phyloP scores from a whole-genome alignment of 2,797 vertebrate genomes.

The Premnoplex brunnescens region DNA sequence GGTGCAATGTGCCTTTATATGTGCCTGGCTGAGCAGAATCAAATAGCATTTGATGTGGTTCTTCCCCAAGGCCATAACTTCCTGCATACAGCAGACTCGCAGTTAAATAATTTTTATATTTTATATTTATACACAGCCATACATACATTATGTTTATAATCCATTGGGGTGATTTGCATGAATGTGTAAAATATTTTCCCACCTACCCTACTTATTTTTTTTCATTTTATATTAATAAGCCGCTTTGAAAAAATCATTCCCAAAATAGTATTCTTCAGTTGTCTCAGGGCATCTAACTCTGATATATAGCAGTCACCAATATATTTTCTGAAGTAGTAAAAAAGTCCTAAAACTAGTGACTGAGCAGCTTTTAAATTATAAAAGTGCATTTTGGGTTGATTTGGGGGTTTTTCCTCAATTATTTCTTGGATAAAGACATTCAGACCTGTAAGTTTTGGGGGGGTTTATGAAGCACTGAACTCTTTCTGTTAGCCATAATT shows the following conservation, averaged over 20 bases:
- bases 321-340: neutral
- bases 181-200: constrained; percentile 48
- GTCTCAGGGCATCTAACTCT: constrained; percentile 4
- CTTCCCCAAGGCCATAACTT: constrained; percentile 69
- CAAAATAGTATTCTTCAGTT: constrained; percentile 43
- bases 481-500: neutral
- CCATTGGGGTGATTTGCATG: constrained; percentile 22
- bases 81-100: constrained; percentile 15
- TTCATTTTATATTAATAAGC: constrained; percentile 40
- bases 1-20: constrained; percentile 69
- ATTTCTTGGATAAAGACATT: constrained; percentile 22
- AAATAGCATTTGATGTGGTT: constrained; percentile 67
- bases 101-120: constrained; percentile 29
- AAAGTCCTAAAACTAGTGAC: neutral
- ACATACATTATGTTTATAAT: neutral
- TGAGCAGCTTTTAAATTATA: constrained; percentile 17
- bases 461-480: constrained; percentile 17
- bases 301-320: neutral
- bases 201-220: constrained; percentile 44
- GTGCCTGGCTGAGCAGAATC: constrained; percentile 73
- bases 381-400: fast-evolving
- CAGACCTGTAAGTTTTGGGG: neutral
- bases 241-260: constrained; percentile 34
- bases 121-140: neutral
- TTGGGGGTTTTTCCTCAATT: neutral